These are phyloP conservation scores for Hydroisotoma schaefferi DNA, from an alignment of 2,888 invertebrate genomes.

Conservation along the genomic window DNA sequence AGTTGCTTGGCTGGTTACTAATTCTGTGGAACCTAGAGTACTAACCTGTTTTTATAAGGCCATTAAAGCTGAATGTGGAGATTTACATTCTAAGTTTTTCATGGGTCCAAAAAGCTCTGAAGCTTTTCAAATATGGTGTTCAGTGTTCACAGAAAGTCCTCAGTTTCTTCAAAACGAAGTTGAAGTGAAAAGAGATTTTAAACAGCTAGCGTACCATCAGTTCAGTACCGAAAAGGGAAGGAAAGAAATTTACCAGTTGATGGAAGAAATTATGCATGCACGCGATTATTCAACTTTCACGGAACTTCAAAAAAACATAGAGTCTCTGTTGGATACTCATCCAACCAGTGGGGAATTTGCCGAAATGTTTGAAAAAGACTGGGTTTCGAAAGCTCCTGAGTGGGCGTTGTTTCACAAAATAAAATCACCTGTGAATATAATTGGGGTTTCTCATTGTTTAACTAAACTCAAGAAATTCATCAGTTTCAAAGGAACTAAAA, in stretches of 20 bases:
- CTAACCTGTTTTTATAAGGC: constrained; percentile 30
- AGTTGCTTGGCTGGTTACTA: constrained; percentile 42
- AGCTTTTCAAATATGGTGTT: constrained; percentile 29
- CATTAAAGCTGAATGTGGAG: constrained; percentile 32
- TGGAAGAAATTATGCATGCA: constrained; percentile 18
- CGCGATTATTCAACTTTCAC: constrained; percentile 6
- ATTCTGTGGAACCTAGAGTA: constrained; percentile 21
- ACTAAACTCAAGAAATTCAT: constrained; percentile 43
- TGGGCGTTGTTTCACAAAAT: constrained; percentile 37
- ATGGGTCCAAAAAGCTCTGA: constrained; percentile 34
- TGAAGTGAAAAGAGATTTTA: constrained; percentile 32
- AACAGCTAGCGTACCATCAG: constrained; percentile 28
- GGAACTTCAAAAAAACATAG: constrained; percentile 8
- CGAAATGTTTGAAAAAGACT: constrained; percentile 31
- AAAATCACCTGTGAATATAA: constrained; percentile 26
- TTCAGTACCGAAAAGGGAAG: constrained; percentile 26
- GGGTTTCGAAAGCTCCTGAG: constrained; percentile 28
- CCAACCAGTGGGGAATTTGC: constrained; percentile 20
- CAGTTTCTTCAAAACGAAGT: constrained; percentile 36
- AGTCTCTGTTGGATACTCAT: constrained; percentile 12
- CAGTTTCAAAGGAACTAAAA: constrained; percentile 45
- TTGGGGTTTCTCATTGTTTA: constrained; percentile 38
- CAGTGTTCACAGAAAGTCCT: constrained; percentile 31
- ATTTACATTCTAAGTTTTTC: constrained; percentile 27
- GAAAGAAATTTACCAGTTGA: constrained; percentile 10